A percentile compares a stretch with the other conserved stretches of the same genome.
These are phyloP conservation scores for Taenaris catops DNA, from an alignment of 2,888 invertebrate species.

Conservation along the genomic window DNA sequence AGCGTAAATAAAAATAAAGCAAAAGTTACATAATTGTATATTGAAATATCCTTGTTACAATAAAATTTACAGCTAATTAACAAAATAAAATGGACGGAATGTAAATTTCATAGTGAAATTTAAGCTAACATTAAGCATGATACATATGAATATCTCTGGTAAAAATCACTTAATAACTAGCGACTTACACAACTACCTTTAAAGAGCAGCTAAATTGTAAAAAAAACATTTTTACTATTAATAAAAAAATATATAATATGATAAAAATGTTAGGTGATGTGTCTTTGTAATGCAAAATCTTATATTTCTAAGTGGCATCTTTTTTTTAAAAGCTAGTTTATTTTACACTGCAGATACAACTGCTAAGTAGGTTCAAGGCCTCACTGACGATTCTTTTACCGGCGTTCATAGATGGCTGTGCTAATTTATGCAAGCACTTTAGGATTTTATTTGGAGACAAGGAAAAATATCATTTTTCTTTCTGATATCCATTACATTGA, in stretches of 20 bases:
- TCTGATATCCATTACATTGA: no score
- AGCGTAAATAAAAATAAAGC: conserved; percentile 48
- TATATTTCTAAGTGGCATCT: conserved; percentile 16
- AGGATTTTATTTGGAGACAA: no score
- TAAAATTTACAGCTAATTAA: conserved; percentile 72
- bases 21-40: conserved; percentile 60
- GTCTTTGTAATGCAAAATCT: conserved; percentile 19
- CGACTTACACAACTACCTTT: background rate
- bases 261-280: conserved; percentile 17
- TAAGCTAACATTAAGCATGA: conserved; percentile 34
- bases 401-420: no score
- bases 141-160: conserved; percentile 21
- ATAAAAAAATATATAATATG: conserved; percentile 4
- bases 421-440: no score
- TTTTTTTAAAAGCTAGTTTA: conserved; percentile 11
- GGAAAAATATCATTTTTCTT: no score
- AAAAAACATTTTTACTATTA: conserved; percentile 3
- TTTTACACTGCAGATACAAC: conserved; percentile 2
- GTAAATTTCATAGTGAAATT: conserved; percentile 65
- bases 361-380: conserved; percentile 4
- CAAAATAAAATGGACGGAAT: conserved; percentile 77
- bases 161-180: conserved; percentile 11
- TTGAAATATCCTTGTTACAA: conserved; percentile 58
- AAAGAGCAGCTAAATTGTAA: background rate
- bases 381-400: no score